A percentile compares a stretch with the other conserved stretches of the same genome.
phyloP scores from a whole-genome alignment of 2,888 invertebrate genomes.

The Melolontha melolontha region DNA sequence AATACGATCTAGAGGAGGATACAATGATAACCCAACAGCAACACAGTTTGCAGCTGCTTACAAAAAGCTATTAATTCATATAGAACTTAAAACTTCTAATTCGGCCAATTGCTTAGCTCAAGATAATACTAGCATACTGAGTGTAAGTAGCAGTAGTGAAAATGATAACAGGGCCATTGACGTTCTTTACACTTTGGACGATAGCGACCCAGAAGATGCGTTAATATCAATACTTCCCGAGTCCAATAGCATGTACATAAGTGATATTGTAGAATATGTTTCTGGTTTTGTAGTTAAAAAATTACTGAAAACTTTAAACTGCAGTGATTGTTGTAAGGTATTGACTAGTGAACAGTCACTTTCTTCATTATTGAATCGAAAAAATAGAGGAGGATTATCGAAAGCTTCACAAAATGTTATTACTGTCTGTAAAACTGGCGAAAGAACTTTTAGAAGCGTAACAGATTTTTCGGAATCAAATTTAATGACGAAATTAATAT shows the following conservation, averaged over 20 bases:
- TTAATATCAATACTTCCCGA: slow-evolving; percentile 20
- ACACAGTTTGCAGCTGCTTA: slow-evolving; percentile 47
- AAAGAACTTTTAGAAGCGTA: slow-evolving; percentile 1
- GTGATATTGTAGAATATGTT: slow-evolving; percentile 42
- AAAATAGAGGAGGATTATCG: not conserved
- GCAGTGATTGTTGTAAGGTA: slow-evolving; percentile 6
- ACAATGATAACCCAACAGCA: slow-evolving; percentile 47
- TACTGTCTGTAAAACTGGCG: not conserved
- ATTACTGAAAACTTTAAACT: slow-evolving; percentile 20
- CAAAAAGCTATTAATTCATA: slow-evolving; percentile 44
- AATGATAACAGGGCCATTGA: slow-evolving; percentile 5
- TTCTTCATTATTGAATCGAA: not conserved
- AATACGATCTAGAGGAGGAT: slow-evolving; percentile 45
- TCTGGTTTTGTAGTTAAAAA: slow-evolving; percentile 38
- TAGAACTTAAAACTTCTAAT: slow-evolving; percentile 38
- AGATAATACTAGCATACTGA: slow-evolving; percentile 34
- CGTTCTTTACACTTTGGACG: slow-evolving; percentile 7
- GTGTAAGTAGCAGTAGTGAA: slow-evolving; percentile 28
- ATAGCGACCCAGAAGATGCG: not conserved
- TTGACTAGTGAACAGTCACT: not conserved
- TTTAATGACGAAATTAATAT: too few species aligned
- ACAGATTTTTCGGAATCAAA: too few species aligned
- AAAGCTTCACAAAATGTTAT: not conserved
- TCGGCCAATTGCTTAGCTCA: slow-evolving; percentile 36
- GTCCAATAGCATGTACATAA: slow-evolving; percentile 7